These are phyloP conservation scores for Mimachlamys varia DNA, from an alignment of 2,888 invertebrate species.

Conservation along the genomic window DNA sequence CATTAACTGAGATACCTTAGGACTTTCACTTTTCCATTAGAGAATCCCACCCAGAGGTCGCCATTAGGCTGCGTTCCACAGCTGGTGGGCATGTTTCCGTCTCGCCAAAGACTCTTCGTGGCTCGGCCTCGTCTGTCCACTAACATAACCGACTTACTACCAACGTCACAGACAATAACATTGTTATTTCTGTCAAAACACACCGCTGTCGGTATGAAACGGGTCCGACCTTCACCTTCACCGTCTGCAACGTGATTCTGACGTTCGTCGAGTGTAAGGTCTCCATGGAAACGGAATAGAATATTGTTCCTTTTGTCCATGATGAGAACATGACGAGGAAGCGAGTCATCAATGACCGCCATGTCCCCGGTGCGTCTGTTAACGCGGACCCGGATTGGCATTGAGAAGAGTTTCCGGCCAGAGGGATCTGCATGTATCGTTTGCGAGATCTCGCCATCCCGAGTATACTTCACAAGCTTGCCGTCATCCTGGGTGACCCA, in stretches of 20 bases:
- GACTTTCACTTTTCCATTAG: not conserved
- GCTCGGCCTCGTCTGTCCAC: not conserved
- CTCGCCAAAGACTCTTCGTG: not conserved
- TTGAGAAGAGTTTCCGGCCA: constrained; percentile 38
- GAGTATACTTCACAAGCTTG: constrained; percentile 44
- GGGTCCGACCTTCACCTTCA: not conserved
- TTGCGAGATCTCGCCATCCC: constrained; percentile 39
- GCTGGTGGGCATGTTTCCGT: not conserved
- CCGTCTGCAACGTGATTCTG: not conserved
- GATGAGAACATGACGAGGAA: not conserved
- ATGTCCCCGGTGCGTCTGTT: constrained; percentile 39
- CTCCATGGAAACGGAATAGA: constrained; percentile 27
- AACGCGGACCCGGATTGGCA: constrained; percentile 39
- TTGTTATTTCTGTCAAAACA: constrained; percentile 25
- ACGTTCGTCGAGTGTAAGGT: not conserved
- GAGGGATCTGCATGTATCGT: constrained; percentile 29
- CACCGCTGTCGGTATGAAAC: not conserved
- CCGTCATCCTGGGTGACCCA: constrained; percentile 25
- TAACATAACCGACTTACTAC: not conserved
- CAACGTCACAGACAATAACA: not conserved
- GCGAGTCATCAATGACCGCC: constrained; percentile 40
- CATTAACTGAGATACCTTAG: not conserved
- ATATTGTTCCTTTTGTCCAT: constrained; percentile 24
- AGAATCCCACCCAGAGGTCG: constrained; percentile 9
- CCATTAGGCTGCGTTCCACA: not conserved